Evolutionary conservation across 1,140 invertebrate genomes (phyloP).

Genomic region (Probaryconus sp.): DNA sequence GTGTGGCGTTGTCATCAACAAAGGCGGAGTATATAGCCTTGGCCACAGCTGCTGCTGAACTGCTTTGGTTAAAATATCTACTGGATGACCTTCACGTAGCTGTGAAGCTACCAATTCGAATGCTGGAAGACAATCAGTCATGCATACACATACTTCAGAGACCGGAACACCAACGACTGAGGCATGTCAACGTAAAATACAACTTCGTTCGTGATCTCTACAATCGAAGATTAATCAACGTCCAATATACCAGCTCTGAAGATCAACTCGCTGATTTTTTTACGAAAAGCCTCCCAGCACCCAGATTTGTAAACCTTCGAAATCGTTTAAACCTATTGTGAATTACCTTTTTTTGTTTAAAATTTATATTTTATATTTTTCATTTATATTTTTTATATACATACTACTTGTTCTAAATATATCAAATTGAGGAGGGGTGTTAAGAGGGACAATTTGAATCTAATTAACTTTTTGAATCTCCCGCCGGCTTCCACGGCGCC

Average conservation of each 20-base stretch:
- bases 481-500: too few species aligned
- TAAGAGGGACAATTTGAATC: too few species aligned
- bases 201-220: slow-evolving; percentile 44
- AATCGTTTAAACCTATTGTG: too few species aligned
- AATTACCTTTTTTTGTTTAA: too few species aligned
- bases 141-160: slow-evolving; percentile 26
- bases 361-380: too few species aligned
- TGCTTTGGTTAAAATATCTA: slow-evolving; percentile 59
- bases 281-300: slow-evolving; percentile 24
- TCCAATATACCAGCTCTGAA: slow-evolving; percentile 8
- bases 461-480: too few species aligned
- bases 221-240: slow-evolving; percentile 3
- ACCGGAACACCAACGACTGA: slow-evolving; percentile 41
- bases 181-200: slow-evolving; percentile 51
- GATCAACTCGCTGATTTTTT: slow-evolving; percentile 51
- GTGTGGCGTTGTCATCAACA: too few species aligned
- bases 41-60: slow-evolving; percentile 45
- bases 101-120: background rate
- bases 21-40: too few species aligned
- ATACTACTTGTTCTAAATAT: too few species aligned
- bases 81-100: slow-evolving; percentile 24
- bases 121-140: slow-evolving; percentile 51
- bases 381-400: too few species aligned
- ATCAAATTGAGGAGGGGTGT: too few species aligned
- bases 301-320: too few species aligned